Conservation (phyloP, 1,140 invertebrate genomes). For the Apolygus lucorum region DNA sequence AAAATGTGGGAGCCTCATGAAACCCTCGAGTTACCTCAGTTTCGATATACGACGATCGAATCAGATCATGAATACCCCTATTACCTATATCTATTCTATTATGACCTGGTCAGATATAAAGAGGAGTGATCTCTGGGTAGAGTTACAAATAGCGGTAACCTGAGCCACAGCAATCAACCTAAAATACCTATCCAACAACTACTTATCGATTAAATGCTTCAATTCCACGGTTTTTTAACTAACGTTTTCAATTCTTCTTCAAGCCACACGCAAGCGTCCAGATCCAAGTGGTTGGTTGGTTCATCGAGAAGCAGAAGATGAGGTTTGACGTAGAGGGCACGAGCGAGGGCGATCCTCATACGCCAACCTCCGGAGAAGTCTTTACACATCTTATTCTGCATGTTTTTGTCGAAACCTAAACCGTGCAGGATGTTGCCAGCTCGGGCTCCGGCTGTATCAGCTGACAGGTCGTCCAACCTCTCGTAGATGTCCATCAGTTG, state of each 20-base stretch:
- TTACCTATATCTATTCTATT: too few relatives aligned
- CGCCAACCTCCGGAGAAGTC: constrained; percentile 97
- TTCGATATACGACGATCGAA: too few relatives aligned
- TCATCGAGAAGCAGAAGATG: constrained; percentile 91
- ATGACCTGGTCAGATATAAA: too few relatives aligned
- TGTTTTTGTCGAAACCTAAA: constrained; percentile 89
- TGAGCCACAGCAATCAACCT: too few relatives aligned
- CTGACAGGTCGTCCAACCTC: constrained; percentile 90
- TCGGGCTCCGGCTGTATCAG: constrained; percentile 87
- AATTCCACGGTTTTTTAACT: too few relatives aligned
- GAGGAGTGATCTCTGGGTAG: too few relatives aligned
- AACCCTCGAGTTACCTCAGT: too few relatives aligned
- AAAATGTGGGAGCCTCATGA: too few relatives aligned
- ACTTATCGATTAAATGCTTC: too few relatives aligned
- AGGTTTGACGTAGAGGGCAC: constrained; percentile 82
- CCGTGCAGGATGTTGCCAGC: constrained; percentile 93
- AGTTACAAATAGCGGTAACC: too few relatives aligned
- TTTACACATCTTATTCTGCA: constrained; percentile 86
- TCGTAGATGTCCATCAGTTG: constrained; percentile 97
- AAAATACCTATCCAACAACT: too few relatives aligned
- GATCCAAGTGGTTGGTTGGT: constrained; percentile 96
- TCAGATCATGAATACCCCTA: too few relatives aligned
- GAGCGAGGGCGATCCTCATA: constrained; percentile 97
- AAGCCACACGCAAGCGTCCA: constrained; percentile 99
- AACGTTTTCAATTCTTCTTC: constrained; percentile 92